Evolutionary conservation across 2,113 vertebrate genomes (phyloP).

Genomic region (Rhagologus leucostigma): DNA sequence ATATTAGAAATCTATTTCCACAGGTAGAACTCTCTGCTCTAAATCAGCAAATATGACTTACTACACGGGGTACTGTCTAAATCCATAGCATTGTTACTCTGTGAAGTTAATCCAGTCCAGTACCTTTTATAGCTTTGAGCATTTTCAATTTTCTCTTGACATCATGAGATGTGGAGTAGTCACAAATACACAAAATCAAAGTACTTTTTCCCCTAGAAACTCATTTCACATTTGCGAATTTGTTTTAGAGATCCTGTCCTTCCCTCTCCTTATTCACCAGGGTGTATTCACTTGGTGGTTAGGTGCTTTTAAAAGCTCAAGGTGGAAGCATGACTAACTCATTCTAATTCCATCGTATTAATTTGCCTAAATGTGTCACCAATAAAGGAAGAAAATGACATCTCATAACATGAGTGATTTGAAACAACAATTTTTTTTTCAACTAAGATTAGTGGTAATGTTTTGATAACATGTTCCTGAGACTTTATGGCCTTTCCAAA

Average conservation of each 20-base stretch:
- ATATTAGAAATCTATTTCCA: background rate
- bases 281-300: rapidly evolving
- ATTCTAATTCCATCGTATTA: background rate
- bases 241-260: background rate
- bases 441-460: background rate
- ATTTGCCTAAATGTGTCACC: background rate
- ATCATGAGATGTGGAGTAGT: background rate
- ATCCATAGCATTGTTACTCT: background rate
- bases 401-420: background rate
- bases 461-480: background rate
- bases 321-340: background rate
- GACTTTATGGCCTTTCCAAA: background rate
- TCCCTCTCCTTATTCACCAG: background rate
- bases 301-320: background rate
- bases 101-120: background rate
- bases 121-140: background rate
- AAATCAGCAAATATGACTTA: background rate
- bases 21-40: background rate
- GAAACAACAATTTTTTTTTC: background rate
- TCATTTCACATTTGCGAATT: background rate
- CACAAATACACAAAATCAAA: background rate
- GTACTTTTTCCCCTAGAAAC: background rate
- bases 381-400: background rate
- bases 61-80: background rate
- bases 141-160: background rate